These are phyloP conservation scores for Zeus faber DNA, from an alignment of 2,113 vertebrate genomes.

Conservation along the genomic window DNA sequence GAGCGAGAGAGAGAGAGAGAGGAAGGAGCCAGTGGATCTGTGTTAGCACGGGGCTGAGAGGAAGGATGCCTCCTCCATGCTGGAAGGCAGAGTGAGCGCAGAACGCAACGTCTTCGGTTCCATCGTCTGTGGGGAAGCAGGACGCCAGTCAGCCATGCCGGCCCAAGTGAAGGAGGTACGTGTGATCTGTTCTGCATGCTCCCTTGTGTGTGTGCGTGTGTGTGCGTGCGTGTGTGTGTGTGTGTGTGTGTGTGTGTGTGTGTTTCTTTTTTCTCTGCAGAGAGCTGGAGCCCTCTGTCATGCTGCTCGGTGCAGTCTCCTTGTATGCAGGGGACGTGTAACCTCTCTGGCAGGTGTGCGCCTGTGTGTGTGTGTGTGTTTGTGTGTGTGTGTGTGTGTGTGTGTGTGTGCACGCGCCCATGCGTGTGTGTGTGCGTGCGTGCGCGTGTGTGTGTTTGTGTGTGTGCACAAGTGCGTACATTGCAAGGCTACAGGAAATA, in stretches of 20 bases:
- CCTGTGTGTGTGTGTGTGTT: conserved; percentile 4
- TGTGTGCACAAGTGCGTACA: no score
- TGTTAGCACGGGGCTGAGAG: conserved; percentile 58
- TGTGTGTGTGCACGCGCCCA: conserved; percentile 1
- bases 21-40: conserved; percentile 33
- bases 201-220: conserved; percentile 20
- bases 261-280: conserved; percentile 39
- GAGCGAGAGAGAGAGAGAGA: conserved; percentile 12
- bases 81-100: conserved; percentile 45
- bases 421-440: background rate
- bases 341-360: conserved; percentile 48
- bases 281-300: conserved; percentile 45
- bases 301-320: conserved; percentile 59
- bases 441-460: conserved; percentile 4
- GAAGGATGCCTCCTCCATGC: conserved; percentile 67
- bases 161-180: conserved; percentile 78
- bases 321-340: conserved; percentile 45
- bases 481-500: no score
- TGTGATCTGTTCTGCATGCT: conserved; percentile 58
- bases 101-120: conserved; percentile 42
- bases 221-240: conserved; percentile 3
- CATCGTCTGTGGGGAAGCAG: conserved; percentile 53
- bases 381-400: conserved; percentile 5
- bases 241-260: conserved; percentile 5
- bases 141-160: conserved; percentile 67